Percentiles rank a stretch among this genome's conserved stretches.
Evolutionary conservation across 2,797 vertebrate species (phyloP).

Genomic region (Channallabes apus): DNA sequence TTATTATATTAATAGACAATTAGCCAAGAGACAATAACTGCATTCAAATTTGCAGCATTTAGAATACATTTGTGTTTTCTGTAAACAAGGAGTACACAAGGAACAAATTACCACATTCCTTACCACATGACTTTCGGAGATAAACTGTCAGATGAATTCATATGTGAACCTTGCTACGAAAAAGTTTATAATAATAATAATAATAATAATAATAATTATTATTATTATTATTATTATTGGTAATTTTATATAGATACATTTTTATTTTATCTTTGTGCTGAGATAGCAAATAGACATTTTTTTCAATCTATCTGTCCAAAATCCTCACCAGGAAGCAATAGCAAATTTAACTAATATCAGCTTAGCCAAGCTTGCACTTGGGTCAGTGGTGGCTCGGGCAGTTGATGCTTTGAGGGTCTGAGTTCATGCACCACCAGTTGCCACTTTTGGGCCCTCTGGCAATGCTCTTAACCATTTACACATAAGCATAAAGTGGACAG

Average conservation of each 20-base stretch:
- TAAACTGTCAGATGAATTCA: background rate
- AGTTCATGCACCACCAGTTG: too few species aligned
- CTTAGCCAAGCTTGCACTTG: background rate
- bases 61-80: background rate
- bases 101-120: background rate
- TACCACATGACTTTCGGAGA: background rate
- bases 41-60: background rate
- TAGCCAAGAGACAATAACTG: background rate
- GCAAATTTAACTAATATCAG: background rate
- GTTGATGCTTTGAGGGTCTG: too few species aligned
- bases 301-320: background rate
- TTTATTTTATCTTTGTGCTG: background rate
- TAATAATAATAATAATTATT: too few species aligned
- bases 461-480: too few species aligned
- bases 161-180: too few species aligned
- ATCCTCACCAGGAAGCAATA: background rate
- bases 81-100: slow-evolving; percentile 6
- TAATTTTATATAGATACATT: too few species aligned
- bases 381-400: too few species aligned
- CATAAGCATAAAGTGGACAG: too few species aligned
- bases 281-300: background rate
- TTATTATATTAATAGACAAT: background rate
- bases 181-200: too few species aligned
- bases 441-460: too few species aligned
- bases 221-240: too few species aligned